Evolutionary conservation across 2,888 invertebrate genomes (phyloP).

Genomic region (Rhodophaea formosa): DNA sequence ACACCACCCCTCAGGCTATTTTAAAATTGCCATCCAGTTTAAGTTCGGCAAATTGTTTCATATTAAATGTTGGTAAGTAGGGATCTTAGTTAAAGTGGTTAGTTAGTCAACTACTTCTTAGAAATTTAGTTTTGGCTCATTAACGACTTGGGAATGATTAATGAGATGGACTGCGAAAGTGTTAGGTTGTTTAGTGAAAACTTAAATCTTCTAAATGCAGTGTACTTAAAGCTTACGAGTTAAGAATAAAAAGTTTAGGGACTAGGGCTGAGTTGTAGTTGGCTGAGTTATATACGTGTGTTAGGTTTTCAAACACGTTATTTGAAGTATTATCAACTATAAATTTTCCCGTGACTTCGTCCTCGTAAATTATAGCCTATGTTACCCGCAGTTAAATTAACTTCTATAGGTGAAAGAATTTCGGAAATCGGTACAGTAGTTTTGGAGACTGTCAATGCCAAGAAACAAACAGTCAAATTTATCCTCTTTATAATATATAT

Average conservation of each 20-base stretch:
- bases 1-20: slow-evolving; percentile 25
- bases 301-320: no score
- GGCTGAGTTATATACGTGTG: no score
- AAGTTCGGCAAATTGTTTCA: slow-evolving; percentile 28
- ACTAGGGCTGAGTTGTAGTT: background rate
- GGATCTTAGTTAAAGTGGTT: slow-evolving; percentile 41
- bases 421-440: no score
- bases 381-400: no score
- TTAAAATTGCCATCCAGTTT: slow-evolving; percentile 35
- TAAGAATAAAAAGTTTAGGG: background rate
- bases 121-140: slow-evolving; percentile 62
- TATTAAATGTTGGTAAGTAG: slow-evolving; percentile 28
- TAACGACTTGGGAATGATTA: slow-evolving; percentile 60
- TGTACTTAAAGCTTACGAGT: slow-evolving; percentile 1
- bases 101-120: slow-evolving; percentile 43
- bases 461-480: no score
- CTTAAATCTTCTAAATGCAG: slow-evolving; percentile 21
- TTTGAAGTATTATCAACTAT: no score
- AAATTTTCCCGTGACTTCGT: no score
- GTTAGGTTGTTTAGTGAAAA: slow-evolving; percentile 32
- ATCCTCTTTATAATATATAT: no score
- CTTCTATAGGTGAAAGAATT: no score
- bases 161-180: slow-evolving; percentile 39
- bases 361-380: no score
- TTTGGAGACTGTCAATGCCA: no score